Conservation (phyloP, 1,140 invertebrate genomes). For the Pteromalus puparum region DNA sequence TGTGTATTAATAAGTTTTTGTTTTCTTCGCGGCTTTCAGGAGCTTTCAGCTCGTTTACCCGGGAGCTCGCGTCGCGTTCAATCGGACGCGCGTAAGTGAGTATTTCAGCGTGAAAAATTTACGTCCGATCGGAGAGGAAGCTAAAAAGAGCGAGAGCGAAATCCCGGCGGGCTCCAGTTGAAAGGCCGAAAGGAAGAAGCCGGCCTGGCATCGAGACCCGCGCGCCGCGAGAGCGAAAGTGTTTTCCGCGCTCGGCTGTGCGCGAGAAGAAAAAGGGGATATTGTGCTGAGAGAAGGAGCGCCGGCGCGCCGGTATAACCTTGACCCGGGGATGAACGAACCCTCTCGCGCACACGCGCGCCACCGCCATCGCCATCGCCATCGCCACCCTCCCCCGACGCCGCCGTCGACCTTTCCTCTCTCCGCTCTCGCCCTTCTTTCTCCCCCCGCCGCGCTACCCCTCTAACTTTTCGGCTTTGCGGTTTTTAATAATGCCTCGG, state of each 20-base stretch:
- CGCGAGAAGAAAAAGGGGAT: background rate
- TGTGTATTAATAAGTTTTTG: no score
- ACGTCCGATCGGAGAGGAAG: no score
- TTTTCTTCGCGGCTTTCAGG: no score
- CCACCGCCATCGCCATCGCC: constrained; percentile 24
- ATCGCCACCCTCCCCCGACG: background rate
- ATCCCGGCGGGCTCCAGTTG: background rate
- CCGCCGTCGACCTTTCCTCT: background rate
- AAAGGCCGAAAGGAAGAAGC: background rate
- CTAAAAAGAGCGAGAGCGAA: no score
- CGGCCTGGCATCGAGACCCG: no score
- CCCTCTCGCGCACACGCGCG: constrained; percentile 24
- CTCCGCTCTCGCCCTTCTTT: background rate
- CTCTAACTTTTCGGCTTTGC: no score
- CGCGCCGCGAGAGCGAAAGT: constrained; percentile 8
- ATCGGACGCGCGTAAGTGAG: no score
- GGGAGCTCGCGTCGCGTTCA: no score
- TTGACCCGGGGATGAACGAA: constrained; percentile 18
- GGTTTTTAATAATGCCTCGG: no score
- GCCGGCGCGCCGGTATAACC: background rate
- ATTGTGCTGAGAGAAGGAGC: background rate
- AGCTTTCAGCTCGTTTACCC: no score
- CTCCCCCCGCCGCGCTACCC: no score
- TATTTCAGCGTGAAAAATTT: no score
- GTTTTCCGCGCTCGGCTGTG: background rate